Evolutionary conservation across 1,140 invertebrate species (phyloP).

Genomic region (Drosophila bocqueti): DNA sequence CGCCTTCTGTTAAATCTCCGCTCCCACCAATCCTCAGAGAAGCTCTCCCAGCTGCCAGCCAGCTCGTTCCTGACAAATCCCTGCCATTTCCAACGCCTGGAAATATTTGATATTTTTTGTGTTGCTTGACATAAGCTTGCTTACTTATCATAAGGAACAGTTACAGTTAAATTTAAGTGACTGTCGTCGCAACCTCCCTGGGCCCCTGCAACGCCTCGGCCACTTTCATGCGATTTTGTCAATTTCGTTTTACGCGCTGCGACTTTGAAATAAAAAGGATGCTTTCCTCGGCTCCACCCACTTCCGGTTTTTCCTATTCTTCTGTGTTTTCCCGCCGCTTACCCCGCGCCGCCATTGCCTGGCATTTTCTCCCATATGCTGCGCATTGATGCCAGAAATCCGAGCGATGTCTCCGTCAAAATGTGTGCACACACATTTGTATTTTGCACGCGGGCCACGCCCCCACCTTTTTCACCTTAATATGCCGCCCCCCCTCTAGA

Average conservation of each 20-base stretch:
- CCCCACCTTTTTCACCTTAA: constrained; percentile 12
- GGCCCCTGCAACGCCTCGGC: constrained; percentile 27
- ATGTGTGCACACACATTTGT: constrained; percentile 53
- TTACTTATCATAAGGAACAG: constrained; percentile 60
- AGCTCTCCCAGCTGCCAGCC: background rate
- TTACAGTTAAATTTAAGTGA: constrained; percentile 66
- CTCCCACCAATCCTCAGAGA: background rate
- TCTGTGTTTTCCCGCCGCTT: background rate
- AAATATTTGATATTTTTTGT: constrained; percentile 19
- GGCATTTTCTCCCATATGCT: constrained; percentile 27
- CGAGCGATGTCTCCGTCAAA: constrained; percentile 66
- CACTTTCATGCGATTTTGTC: constrained; percentile 74
- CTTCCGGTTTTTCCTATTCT: background rate
- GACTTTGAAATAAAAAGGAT: constrained; percentile 69
- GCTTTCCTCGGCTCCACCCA: constrained; percentile 11
- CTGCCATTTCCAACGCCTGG: constrained; percentile 5
- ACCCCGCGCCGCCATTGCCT: background rate
- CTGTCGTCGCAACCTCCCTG: constrained; percentile 27
- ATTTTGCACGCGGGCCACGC: constrained; percentile 28
- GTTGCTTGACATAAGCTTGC: constrained; percentile 45
- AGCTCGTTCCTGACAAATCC: background rate
- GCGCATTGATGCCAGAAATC: constrained; percentile 73
- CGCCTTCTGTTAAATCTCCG: constrained; percentile 4
- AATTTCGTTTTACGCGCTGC: constrained; percentile 68
- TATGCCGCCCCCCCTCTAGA: background rate